Percentiles rank a stretch among this genome's conserved stretches.
Conservation (phyloP, 92 coral and sea anemone genomes). For the Siderastrea siderea region DNA sequence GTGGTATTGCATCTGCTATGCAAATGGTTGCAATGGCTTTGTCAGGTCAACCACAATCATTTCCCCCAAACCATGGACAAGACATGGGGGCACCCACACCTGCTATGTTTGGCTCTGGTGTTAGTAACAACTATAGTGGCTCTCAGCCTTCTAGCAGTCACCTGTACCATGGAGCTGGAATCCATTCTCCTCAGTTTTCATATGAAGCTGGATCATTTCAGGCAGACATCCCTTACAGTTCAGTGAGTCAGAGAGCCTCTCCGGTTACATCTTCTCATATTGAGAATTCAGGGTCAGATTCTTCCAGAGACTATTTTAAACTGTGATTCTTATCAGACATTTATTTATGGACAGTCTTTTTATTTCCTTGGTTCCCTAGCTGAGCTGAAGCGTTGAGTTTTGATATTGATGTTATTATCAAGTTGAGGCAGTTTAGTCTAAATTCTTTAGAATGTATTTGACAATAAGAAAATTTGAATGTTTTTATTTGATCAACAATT, state of each 20-base stretch:
- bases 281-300: slow-evolving; percentile 25
- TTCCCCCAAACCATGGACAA: slow-evolving; percentile 24
- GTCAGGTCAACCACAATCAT: slow-evolving; percentile 13
- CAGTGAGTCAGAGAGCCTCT: slow-evolving; percentile 29
- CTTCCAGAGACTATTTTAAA: slow-evolving; percentile 17
- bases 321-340: slow-evolving; percentile 25
- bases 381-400: slow-evolving; percentile 12
- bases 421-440: slow-evolving; percentile 10
- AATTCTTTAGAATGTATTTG: slow-evolving; percentile 28
- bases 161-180: slow-evolving; percentile 32
- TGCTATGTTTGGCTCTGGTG: slow-evolving; percentile 32
- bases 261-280: slow-evolving; percentile 11
- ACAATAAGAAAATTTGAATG: slow-evolving; percentile 17
- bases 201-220: slow-evolving; percentile 25
- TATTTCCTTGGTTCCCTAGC: slow-evolving; percentile 21
- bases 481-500: slow-evolving; percentile 16
- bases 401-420: slow-evolving; percentile 27
- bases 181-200: slow-evolving; percentile 28
- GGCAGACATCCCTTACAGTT: slow-evolving; percentile 22
- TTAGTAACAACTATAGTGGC: slow-evolving; percentile 26
- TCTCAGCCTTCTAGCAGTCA: slow-evolving; percentile 27
- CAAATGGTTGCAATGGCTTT: slow-evolving; percentile 39
- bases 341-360: slow-evolving; percentile 15
- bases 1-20: slow-evolving; percentile 44
- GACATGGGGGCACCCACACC: slow-evolving; percentile 20